Base-by-base conservation (phyloP, 2,113 vertebrate species). In the Todiramphus saurophagus region DNA sequence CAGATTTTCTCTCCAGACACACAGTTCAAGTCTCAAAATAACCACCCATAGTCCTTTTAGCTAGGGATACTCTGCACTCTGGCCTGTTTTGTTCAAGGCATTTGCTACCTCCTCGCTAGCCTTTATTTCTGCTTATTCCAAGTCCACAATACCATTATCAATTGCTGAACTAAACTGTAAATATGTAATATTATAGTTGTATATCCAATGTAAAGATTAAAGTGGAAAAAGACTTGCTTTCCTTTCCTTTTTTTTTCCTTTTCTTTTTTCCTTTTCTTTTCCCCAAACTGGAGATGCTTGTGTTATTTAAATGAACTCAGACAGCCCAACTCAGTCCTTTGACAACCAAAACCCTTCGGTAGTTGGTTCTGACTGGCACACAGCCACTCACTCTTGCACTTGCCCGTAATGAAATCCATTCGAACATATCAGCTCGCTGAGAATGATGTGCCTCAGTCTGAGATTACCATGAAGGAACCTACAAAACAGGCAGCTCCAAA, bases 231-330 rank as follows among this genome's bases (percentile, higher is more conserved):
- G 8, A n/a, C 59, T 66, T 73, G 1, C 25, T 28, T 35, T 60
- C 12, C 23, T 30, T 33, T 12, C 8, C 13, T 25, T 50, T 28
- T 23, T 10, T 8, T 5, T 35, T 31, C 14, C 1, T 1, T 14
- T 37, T 31, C 7, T 4, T 15, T 37, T 35, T 39, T 19, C 1
- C 14, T 51, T 19, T 39, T 2, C 6, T 50, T 53, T 62, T 39
- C 85, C 88, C 76, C 73, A 64, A 72, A 95, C 83, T 89, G 53
- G 48, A 90, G 84, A 79, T 93, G 64, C 76, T 87, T 89, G 87
- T 87, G 88, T 97, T 96, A 96, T 97, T 97, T 97, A 97, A 97
- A 97, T 95, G 84, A 96, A 93, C 90, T 96, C 93, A 24, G 94
- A 95, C 91, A 97, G 87, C 92, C 85, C 94, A 94, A 97, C 92